Percentiles rank a stretch among this genome's conserved stretches.
Conservation (phyloP, 2,113 vertebrate species). For the Addax nasomaculatus region DNA sequence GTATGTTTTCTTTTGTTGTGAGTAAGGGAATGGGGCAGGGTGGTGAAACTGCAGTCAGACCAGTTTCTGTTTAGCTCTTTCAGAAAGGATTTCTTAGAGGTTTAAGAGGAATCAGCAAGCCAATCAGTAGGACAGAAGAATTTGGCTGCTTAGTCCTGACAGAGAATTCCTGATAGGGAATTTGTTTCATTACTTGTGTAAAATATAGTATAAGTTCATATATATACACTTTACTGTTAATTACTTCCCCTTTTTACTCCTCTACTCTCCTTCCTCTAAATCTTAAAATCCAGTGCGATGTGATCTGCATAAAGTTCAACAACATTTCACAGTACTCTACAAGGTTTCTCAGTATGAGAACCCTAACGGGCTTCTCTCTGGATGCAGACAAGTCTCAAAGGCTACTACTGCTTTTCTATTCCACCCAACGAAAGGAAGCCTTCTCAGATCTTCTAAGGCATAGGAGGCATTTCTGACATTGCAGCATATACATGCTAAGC, state of each 20-base stretch:
- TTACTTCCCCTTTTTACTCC: background rate
- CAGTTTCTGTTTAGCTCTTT: background rate
- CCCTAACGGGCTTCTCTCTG: background rate
- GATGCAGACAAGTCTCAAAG: background rate
- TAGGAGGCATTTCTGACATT: background rate
- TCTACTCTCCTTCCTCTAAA: background rate
- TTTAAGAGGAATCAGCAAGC: background rate
- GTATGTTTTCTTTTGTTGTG: background rate
- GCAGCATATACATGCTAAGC: background rate
- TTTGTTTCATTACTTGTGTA: background rate
- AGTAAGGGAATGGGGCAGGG: background rate
- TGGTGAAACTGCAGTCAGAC: background rate
- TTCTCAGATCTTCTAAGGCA: slow-evolving; percentile 2
- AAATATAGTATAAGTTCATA: background rate
- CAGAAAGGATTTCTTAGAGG: background rate
- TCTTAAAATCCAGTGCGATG: slow-evolving; percentile 52
- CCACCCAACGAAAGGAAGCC: background rate
- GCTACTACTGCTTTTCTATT: background rate
- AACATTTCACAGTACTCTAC: slow-evolving; percentile 71
- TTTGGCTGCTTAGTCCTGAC: background rate
- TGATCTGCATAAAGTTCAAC: background rate
- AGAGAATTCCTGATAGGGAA: background rate
- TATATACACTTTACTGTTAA: background rate
- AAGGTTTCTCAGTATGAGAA: background rate
- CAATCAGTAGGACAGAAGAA: background rate